Evolutionary conservation across 30 jellyfish, hydroid and myxozoan species (phyloP).

Genomic region (Sanderia malayensis): DNA sequence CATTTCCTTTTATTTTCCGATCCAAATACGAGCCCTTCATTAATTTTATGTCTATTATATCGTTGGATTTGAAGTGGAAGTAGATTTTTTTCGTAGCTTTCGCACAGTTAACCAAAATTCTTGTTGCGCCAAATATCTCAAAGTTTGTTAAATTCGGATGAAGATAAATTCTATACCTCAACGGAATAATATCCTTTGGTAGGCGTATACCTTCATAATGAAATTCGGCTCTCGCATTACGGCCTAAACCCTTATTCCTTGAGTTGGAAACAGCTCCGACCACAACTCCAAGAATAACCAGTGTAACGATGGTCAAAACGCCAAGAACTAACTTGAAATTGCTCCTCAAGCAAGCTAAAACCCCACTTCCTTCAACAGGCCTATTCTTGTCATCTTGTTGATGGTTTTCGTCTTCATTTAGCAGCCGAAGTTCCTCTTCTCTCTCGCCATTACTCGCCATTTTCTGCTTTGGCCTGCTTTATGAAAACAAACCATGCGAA

Average conservation of each 20-base stretch:
- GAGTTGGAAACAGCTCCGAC: conserved; percentile 81
- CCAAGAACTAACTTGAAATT: conserved; percentile 69
- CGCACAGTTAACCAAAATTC: conserved; percentile 53
- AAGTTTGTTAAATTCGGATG: conserved; percentile 92
- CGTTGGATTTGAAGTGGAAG: conserved; percentile 61
- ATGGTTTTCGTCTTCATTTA: conserved; percentile 54
- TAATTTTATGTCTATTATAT: conserved; percentile 22
- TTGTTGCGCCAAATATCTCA: conserved; percentile 66
- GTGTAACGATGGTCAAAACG: conserved; percentile 54
- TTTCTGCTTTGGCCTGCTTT: no score
- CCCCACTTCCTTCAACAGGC: conserved; percentile 5
- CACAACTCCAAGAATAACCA: conserved; percentile 75
- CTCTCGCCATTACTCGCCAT: background rate
- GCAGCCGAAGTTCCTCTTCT: conserved; percentile 63
- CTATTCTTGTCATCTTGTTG: conserved; percentile 11
- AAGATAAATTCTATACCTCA: conserved; percentile 57
- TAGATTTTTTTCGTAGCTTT: conserved; percentile 62
- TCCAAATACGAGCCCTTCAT: conserved; percentile 34
- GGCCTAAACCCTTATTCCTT: conserved; percentile 24
- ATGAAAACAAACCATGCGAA: no score
- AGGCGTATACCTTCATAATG: conserved; percentile 62
- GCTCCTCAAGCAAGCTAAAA: conserved; percentile 19
- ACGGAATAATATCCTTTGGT: conserved; percentile 76
- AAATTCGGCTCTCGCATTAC: conserved; percentile 50
- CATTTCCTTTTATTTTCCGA: background rate